phyloP scores from a whole-genome alignment of 2,888 invertebrate genomes.

The Hydropsyche betteni region DNA sequence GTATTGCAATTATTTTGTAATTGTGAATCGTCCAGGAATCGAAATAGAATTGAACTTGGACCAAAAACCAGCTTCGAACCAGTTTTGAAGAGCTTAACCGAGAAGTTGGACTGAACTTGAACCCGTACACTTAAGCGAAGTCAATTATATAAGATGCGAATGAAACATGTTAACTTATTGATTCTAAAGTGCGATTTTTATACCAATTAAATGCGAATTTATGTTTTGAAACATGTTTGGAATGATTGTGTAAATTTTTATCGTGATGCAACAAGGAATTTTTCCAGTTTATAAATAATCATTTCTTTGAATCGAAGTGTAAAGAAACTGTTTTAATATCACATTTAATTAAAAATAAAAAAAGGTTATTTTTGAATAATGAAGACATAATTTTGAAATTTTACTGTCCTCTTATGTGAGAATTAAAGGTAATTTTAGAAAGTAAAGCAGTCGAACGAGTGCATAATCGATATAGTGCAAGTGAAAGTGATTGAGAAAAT shows the following conservation, averaged over 20 bases:
- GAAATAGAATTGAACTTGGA: slow-evolving; percentile 25
- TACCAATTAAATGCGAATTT: too few relatives aligned
- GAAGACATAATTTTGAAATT: too few relatives aligned
- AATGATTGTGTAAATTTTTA: too few relatives aligned
- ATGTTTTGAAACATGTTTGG: too few relatives aligned
- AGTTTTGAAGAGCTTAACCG: slow-evolving; percentile 19
- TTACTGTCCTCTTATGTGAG: too few relatives aligned
- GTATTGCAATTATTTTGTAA: neutral
- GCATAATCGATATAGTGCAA: slow-evolving; percentile 27
- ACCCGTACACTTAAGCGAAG: slow-evolving; percentile 10
- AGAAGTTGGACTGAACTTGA: slow-evolving; percentile 26
- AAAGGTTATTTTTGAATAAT: too few relatives aligned
- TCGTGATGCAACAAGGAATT: too few relatives aligned
- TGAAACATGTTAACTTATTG: neutral
- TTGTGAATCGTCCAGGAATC: slow-evolving; percentile 12
- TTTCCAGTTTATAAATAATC: too few relatives aligned
- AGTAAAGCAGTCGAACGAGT: slow-evolving; percentile 2
- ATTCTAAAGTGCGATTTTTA: too few relatives aligned
- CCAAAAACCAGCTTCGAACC: slow-evolving; percentile 30
- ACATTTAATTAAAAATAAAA: too few relatives aligned
- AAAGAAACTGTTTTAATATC: too few relatives aligned
- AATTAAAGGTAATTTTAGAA: slow-evolving; percentile 14
- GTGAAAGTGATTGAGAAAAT: slow-evolving; percentile 26
- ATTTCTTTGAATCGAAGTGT: too few relatives aligned
- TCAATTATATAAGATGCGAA: slow-evolving; percentile 13